These are phyloP conservation scores for Planococcus citri DNA, from an alignment of 1,140 invertebrate genomes.

Conservation along the genomic window DNA sequence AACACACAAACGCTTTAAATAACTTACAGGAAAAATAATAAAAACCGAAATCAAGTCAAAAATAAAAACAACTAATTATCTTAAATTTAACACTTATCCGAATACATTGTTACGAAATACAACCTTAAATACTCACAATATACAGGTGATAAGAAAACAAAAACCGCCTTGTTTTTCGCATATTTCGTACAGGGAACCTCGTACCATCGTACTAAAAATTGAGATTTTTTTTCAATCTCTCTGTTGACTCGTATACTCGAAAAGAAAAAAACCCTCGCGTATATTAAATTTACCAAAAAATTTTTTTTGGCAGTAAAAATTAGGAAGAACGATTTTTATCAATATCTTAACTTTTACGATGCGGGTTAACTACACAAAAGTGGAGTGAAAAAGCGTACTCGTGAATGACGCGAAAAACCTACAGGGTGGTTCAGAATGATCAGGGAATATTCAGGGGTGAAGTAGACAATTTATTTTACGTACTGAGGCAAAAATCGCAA, in stretches of 20 bases:
- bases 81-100: background rate
- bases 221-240: too few relatives aligned
- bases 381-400: too few relatives aligned
- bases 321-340: constrained; percentile 7
- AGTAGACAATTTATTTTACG: too few relatives aligned
- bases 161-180: background rate
- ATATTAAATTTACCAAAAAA: too few relatives aligned
- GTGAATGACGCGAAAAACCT: too few relatives aligned
- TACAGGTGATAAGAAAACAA: constrained; percentile 7
- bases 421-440: too few relatives aligned
- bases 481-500: too few relatives aligned
- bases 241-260: background rate
- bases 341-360: background rate
- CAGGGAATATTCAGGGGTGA: too few relatives aligned
- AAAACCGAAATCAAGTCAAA: background rate
- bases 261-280: too few relatives aligned
- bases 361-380: too few relatives aligned
- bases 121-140: constrained; percentile 7
- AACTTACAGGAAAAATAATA: background rate
- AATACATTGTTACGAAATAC: constrained; percentile 3
- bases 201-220: background rate
- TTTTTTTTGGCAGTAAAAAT: constrained; percentile 1
- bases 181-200: constrained; percentile 2
- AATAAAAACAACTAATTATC: background rate
- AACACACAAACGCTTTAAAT: background rate